Evolutionary conservation across 1,140 invertebrate species (phyloP).

Genomic region (Sarcophaga peregrina): DNA sequence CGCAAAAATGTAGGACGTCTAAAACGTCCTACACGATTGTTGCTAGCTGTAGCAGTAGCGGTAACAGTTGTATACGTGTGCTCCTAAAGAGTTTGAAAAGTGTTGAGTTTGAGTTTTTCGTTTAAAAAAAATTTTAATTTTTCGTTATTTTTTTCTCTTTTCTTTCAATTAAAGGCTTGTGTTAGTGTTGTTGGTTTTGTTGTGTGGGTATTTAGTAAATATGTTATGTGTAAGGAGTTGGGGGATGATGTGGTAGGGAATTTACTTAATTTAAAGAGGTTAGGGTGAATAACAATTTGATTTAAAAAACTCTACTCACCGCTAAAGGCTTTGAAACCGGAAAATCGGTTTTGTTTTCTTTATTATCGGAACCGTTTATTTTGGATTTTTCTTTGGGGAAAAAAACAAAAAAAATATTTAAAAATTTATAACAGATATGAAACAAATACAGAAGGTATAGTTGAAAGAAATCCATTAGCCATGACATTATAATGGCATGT

Average conservation of each 20-base stretch:
- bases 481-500: too few species aligned
- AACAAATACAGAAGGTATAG: too few species aligned
- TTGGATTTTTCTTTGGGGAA: neutral
- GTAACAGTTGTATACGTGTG: constrained; percentile 30
- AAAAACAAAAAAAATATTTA: too few species aligned
- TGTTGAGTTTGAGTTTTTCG: constrained; percentile 12
- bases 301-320: constrained; percentile 67
- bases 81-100: constrained; percentile 40
- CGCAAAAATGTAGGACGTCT: constrained; percentile 62
- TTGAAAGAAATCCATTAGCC: too few species aligned
- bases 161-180: neutral
- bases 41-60: constrained; percentile 30
- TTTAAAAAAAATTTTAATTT: neutral
- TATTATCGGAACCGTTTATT: neutral
- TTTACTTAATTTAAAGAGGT: neutral
- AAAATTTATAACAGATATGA: too few species aligned
- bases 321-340: constrained; percentile 83
- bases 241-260: too few species aligned
- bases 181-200: neutral
- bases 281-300: neutral
- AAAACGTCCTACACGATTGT: constrained; percentile 49
- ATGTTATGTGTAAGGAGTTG: neutral
- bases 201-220: neutral
- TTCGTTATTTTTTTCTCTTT: neutral
- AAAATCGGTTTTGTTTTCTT: constrained; percentile 70